Evolutionary conservation across 2,113 vertebrate species (phyloP).

Genomic region (Mustela lutreola): DNA sequence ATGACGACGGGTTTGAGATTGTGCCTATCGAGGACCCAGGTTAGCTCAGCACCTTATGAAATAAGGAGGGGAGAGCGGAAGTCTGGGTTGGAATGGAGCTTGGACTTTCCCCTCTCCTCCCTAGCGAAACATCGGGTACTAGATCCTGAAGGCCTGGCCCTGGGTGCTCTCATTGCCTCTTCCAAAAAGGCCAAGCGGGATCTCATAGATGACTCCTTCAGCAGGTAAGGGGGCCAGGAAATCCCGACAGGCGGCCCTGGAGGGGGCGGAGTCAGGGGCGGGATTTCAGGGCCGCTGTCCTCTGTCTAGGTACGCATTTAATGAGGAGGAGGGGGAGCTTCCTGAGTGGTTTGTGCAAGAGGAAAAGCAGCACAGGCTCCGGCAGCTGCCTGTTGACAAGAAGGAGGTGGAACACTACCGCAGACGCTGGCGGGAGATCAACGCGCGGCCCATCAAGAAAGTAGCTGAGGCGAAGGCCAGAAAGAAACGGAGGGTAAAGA

Average conservation of each 20-base stretch:
- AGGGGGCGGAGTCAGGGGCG: background rate
- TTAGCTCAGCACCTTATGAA: constrained; percentile 63
- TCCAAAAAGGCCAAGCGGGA: constrained; percentile 94
- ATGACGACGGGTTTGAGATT: constrained; percentile 89
- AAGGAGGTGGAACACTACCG: constrained; percentile 95
- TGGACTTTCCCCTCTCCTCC: background rate
- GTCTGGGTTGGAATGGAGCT: background rate
- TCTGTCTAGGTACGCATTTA: constrained; percentile 90
- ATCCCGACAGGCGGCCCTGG: background rate
- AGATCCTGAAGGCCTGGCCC: constrained; percentile 94
- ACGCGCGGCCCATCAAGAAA: constrained; percentile 96
- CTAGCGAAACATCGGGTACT: constrained; percentile 93
- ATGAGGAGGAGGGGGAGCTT: constrained; percentile 92
- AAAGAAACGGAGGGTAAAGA: constrained; percentile 96
- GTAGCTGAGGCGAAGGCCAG: constrained; percentile 98
- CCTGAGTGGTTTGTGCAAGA: constrained; percentile 96
- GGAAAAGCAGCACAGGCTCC: constrained; percentile 92
- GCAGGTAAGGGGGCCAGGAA: constrained; percentile 87
- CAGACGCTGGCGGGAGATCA: constrained; percentile 95
- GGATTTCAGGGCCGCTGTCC: background rate
- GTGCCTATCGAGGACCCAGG: constrained; percentile 95
- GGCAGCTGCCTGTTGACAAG: constrained; percentile 90
- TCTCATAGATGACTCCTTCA: constrained; percentile 94
- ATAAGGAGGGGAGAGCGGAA: background rate
- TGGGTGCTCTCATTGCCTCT: constrained; percentile 93